Evolutionary conservation across 2,113 vertebrate species (phyloP).

Genomic region (Lepisosteus osseus): DNA sequence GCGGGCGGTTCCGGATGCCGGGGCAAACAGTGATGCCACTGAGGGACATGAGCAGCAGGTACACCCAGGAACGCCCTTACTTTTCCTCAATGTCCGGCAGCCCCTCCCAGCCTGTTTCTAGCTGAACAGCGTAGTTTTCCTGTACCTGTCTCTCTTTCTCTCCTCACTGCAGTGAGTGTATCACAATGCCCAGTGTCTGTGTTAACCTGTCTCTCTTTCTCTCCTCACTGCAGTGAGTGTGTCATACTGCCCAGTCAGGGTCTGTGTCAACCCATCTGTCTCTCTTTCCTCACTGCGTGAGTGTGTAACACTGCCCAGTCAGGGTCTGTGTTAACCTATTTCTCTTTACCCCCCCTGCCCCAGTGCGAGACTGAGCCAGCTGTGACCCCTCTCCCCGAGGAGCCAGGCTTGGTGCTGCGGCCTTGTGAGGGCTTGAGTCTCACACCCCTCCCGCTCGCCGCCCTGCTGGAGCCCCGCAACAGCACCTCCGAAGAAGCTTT

Average conservation of each 20-base stretch:
- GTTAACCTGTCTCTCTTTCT: neutral
- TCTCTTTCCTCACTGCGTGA: neutral
- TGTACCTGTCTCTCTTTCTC: neutral
- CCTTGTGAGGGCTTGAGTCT: slow-evolving; percentile 26
- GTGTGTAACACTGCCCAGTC: neutral
- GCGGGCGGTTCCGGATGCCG: slow-evolving; percentile 32
- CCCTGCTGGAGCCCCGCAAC: slow-evolving; percentile 31
- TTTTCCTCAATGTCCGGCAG: no score
- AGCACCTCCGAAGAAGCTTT: slow-evolving; percentile 28
- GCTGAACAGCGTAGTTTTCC: neutral
- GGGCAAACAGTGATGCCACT: slow-evolving; percentile 40
- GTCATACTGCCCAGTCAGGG: no score
- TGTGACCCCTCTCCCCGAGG: slow-evolving; percentile 22
- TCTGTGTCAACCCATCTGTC: no score
- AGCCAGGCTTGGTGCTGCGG: slow-evolving; percentile 30
- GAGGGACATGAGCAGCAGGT: slow-evolving; percentile 25
- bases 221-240: neutral
- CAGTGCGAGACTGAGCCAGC: slow-evolving; percentile 17
- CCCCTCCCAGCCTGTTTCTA: neutral
- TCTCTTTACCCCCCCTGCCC: neutral
- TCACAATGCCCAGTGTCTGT: neutral
- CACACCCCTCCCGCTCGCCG: slow-evolving; percentile 26
- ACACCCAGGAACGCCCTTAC: neutral
- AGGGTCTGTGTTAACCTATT: neutral
- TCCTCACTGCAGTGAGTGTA: neutral